Evolutionary conservation across 2,113 vertebrate genomes (phyloP).

Genomic region (Egretta garzetta): DNA sequence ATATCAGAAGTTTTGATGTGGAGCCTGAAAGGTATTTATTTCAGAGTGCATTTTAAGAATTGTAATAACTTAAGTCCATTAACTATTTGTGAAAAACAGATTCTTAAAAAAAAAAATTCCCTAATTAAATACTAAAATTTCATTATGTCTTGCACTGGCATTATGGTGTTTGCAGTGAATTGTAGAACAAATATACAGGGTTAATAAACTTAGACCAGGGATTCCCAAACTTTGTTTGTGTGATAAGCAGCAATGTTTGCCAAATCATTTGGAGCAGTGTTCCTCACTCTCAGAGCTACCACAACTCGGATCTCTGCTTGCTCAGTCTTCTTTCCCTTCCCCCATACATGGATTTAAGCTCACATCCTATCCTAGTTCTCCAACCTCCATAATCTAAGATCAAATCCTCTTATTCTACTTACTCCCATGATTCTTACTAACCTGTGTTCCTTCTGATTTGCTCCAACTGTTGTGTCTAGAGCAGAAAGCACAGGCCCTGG

Average conservation of each 20-base stretch:
- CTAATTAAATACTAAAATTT: not conserved
- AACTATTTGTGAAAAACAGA: not conserved
- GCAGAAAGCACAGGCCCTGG: not conserved
- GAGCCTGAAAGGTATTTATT: constrained; percentile 77
- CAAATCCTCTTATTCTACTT: not conserved
- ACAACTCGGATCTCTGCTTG: not conserved
- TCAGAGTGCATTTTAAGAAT: not conserved
- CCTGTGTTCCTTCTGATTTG: not conserved
- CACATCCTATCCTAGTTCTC: not conserved
- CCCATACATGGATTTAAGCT: not conserved
- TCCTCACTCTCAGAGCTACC: not conserved
- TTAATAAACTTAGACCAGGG: not conserved
- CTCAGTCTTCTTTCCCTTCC: not conserved
- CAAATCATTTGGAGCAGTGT: not conserved
- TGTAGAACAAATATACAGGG: not conserved
- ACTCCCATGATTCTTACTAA: not conserved
- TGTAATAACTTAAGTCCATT: not conserved
- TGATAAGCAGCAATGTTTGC: not conserved
- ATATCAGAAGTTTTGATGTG: constrained; percentile 65
- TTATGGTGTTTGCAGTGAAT: not conserved
- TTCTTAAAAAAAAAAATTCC: not conserved
- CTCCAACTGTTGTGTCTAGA: not conserved
- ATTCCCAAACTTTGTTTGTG: not conserved
- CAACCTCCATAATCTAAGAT: not conserved
- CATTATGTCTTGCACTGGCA: not conserved